phyloP scores from a whole-genome alignment of 2,888 invertebrate genomes.

The Campopleginae sp. region DNA sequence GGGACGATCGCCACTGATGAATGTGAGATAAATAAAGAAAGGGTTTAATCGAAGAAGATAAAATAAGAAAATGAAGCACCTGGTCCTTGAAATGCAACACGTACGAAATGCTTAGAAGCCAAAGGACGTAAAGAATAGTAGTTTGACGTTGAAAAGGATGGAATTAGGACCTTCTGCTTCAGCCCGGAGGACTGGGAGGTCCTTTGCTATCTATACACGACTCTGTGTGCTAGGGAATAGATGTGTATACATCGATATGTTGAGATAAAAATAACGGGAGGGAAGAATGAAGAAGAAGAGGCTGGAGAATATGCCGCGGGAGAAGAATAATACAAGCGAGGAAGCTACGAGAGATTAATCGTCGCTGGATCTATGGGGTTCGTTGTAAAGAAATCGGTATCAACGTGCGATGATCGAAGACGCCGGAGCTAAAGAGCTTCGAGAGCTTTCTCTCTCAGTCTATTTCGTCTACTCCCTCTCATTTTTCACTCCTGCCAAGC shows the following conservation, averaged over 20 bases:
- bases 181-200: background rate
- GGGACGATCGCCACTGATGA: constrained; percentile 25
- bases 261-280: constrained; percentile 1
- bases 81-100: constrained; percentile 29
- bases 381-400: constrained; percentile 70
- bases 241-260: constrained; percentile 17
- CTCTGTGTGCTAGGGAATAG: constrained; percentile 9
- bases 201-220: background rate
- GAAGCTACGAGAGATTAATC: constrained; percentile 63
- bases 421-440: constrained; percentile 60
- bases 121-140: background rate
- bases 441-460: constrained; percentile 42
- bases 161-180: background rate
- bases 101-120: background rate
- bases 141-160: background rate
- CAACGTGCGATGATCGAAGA: constrained; percentile 70
- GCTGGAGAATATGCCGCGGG: constrained; percentile 48
- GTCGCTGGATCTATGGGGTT: constrained; percentile 55
- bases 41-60: constrained; percentile 37
- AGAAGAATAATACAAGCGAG: constrained; percentile 56
- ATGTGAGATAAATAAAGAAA: constrained; percentile 39
- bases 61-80: constrained; percentile 51
- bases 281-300: background rate
- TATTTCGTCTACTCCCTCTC: background rate
- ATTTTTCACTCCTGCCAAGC: background rate